Base-by-base conservation (phyloP, 2,113 vertebrate species). In the Entomyzon cyanotis region DNA sequence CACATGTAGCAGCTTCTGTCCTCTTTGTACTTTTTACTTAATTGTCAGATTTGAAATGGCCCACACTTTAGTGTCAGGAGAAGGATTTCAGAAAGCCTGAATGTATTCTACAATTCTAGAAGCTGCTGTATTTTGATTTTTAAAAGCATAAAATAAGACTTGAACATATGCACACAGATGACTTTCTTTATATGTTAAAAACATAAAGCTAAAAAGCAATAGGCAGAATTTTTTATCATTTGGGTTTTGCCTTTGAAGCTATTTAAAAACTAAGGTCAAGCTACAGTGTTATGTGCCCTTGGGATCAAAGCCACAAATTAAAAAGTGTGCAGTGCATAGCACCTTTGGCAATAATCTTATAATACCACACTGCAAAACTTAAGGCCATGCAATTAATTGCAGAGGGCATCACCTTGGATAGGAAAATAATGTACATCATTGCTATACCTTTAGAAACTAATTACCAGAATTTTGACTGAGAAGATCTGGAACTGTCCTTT, bases 1-100 rank as follows among this genome's bases (percentile, higher is more conserved):
- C 25, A 44, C 1, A 0, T 9, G 7, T 2, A 63, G 46, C 41
- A 18, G 10, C 6, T 25, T 62, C 55, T 60, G 4, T 28, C 12
- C 35, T 47, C 52, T 68, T 25, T 47, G 4, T 27, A 18, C 16
- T 37, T 69, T 52, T 35, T 31, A 15, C 19, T 37, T 77, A 15
- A 46, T 56, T n/a, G 30, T 39, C 23, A 13, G 1, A 31, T 28
- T 42, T 58, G 35, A 44, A 58, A 63, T 19, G 30, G 15, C 28
- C 35, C 11, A 11, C 0, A 0, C 9, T 33, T 30, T 12, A 31
- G 53, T 35, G 35, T 37, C 18, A 21, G 47, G 31, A 53, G 37
- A 39, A 84, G 24, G 8, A 23, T 37, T 63, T 79, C 28, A 55
- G 52, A 71, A 58, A 85, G 42, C 35, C 10, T 21, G 8, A 39